Base-by-base conservation (phyloP, 2,888 invertebrate genomes). In the Palloptera scutellata region DNA sequence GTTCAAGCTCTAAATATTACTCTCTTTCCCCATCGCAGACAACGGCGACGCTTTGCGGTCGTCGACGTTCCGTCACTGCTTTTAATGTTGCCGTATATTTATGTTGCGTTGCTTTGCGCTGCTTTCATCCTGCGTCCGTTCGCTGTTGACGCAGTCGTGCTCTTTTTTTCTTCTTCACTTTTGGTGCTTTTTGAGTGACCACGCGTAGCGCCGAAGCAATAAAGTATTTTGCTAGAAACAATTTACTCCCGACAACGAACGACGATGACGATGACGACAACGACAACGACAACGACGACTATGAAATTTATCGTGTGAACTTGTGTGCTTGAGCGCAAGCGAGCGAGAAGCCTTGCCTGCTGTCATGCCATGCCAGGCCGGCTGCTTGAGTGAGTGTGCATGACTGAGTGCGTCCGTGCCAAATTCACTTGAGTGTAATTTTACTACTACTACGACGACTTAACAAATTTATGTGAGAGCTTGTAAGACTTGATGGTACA, bases 201-300 rank as follows among this genome's bases (percentile, higher is more conserved):
- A 75, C 74, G 72, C 73, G 74, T 70, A 74, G 72, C 74, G 75
- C 76, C 75, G 74, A 75, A 75, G 76, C 76, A 75, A 76, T 76
- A 76, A 76, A 76, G 74, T 75, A 76, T 74, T 68, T 30, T 72
- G 58, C 69, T 70, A 67, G 72, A 68, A 71, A 64, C 62, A 69
- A 70, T 70, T 61, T 67, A 67, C 68, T 64, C 70, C 64, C 61
- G 53, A 57, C 63, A 43, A 57, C 63, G 57, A 48, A 40, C 59
- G 57, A 54, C 59, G 43, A 48, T 12, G 57, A 40, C 59, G 57
- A 54, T 54, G 43, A 48, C 6, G 57, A 30, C 30, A 30, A 30
- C 30, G 6, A 30, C 30, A 30, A 30, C 30, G 6, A 30, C 30
- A 6, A 30, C 30, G 30, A 30, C 30, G 30, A 30, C 30, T 30